These are phyloP conservation scores for Brenthis hecate DNA, from an alignment of 2,888 invertebrate genomes.

Conservation along the genomic window DNA sequence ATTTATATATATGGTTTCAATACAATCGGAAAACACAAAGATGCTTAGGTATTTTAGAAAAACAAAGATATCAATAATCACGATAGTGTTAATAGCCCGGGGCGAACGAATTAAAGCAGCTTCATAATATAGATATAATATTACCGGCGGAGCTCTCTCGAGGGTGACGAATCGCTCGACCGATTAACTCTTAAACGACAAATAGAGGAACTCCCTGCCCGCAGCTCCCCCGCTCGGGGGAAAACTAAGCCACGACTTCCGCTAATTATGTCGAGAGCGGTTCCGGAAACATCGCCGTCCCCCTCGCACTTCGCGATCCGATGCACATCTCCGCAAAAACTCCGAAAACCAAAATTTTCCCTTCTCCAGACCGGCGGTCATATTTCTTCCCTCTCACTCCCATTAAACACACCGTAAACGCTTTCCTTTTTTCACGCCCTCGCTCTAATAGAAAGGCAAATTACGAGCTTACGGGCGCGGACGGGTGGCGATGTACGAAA, in stretches of 20 bases:
- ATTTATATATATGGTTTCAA: too few species aligned
- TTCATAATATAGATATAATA: conserved; percentile 81
- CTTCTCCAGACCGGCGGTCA: conserved; percentile 77
- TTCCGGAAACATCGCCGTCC: conserved; percentile 69
- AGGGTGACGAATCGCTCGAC: conserved; percentile 81
- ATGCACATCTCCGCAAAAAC: conserved; percentile 81
- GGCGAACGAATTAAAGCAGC: conserved; percentile 59
- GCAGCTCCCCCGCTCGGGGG: conserved; percentile 69
- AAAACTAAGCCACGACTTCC: conserved; percentile 81
- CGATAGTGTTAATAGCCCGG: conserved; percentile 71
- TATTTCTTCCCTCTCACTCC: conserved; percentile 82
- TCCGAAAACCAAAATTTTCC: conserved; percentile 82
- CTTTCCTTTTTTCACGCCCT: conserved; percentile 83
- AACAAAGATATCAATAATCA: conserved; percentile 79
- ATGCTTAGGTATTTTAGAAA: conserved; percentile 39
- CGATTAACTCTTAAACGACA: conserved; percentile 83
- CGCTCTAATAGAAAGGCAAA: conserved; percentile 83
- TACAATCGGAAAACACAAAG: not conserved
- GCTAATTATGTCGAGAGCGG: conserved; percentile 79
- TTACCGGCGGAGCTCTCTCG: conserved; percentile 70
- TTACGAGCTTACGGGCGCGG: conserved; percentile 83
- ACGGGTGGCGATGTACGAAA: conserved; percentile 82
- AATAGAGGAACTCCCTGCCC: conserved; percentile 79
- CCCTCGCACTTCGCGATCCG: conserved; percentile 70
- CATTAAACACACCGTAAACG: conserved; percentile 82